A percentile compares a stretch with the other conserved stretches of the same genome.
phyloP scores from a whole-genome alignment of 2,113 vertebrate species.

The Abramis brama region DNA sequence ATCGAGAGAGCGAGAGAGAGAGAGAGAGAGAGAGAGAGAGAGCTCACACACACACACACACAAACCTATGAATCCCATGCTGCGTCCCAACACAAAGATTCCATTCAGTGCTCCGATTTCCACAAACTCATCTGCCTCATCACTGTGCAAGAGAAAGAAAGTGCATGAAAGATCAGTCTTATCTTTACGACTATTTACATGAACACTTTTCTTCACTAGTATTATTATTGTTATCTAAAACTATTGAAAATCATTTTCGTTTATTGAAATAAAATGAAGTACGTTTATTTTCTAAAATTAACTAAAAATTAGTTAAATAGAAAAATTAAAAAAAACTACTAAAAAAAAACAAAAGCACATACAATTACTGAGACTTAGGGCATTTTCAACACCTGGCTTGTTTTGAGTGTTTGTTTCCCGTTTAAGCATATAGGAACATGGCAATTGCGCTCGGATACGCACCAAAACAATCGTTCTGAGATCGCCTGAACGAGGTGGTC shows the following conservation, averaged over 20 bases:
- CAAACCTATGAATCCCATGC: slow-evolving; percentile 99
- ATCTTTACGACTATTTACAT: neutral
- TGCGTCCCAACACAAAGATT: slow-evolving; percentile 96
- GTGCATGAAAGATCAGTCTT: neutral
- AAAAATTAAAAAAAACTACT: neutral
- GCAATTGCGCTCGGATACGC: no score
- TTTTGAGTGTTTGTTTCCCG: no score
- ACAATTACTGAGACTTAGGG: neutral
- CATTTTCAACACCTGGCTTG: no score
- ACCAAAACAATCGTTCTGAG: no score
- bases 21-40: no score
- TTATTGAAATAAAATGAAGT: neutral
- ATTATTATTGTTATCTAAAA: no score
- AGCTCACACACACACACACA: slow-evolving; percentile 27
- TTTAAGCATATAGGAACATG: no score
- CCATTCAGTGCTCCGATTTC: slow-evolving; percentile 97
- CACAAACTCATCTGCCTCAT: slow-evolving; percentile 98
- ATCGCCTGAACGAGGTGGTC: no score
- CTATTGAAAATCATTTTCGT: neutral
- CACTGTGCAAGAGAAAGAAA: slow-evolving; percentile 73
- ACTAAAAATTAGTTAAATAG: neutral
- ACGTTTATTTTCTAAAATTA: neutral
- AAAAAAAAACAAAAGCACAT: neutral
- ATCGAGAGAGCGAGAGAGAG: no score
- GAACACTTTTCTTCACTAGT: neutral